A percentile compares a stretch with the other conserved stretches of the same genome.
These are phyloP conservation scores for Drosophila bocqueti DNA, from an alignment of 1,140 invertebrate species.

Conservation along the genomic window DNA sequence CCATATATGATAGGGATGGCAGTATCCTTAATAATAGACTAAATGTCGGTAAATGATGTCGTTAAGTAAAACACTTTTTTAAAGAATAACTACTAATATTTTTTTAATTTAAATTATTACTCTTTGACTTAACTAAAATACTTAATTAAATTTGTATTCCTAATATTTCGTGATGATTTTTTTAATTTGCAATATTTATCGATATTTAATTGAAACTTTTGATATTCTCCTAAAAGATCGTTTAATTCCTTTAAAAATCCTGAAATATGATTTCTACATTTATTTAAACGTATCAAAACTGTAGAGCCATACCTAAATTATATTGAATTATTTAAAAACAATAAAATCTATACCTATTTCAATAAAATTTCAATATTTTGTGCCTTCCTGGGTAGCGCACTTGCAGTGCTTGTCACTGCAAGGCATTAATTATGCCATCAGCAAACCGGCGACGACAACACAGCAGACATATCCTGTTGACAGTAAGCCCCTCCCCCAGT, in stretches of 20 bases:
- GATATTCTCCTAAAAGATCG: neutral
- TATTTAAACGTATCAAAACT: neutral
- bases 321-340: neutral
- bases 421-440: slow-evolving; percentile 81
- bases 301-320: no score
- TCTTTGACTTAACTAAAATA: neutral
- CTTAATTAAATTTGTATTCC: no score
- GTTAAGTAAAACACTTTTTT: neutral
- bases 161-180: neutral
- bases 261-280: no score
- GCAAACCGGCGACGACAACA: slow-evolving; percentile 60
- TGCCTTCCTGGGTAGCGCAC: slow-evolving; percentile 8
- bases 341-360: neutral
- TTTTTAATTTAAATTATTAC: neutral
- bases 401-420: slow-evolving; percentile 68
- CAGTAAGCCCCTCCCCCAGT: slow-evolving; percentile 30
- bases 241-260: neutral
- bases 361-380: neutral
- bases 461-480: slow-evolving; percentile 76
- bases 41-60: neutral
- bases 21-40: neutral
- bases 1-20: neutral
- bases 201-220: neutral
- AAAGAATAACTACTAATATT: neutral
- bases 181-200: neutral